Evolutionary conservation across 2,113 vertebrate genomes (phyloP).

Genomic region (Dicentrarchus labrax): DNA sequence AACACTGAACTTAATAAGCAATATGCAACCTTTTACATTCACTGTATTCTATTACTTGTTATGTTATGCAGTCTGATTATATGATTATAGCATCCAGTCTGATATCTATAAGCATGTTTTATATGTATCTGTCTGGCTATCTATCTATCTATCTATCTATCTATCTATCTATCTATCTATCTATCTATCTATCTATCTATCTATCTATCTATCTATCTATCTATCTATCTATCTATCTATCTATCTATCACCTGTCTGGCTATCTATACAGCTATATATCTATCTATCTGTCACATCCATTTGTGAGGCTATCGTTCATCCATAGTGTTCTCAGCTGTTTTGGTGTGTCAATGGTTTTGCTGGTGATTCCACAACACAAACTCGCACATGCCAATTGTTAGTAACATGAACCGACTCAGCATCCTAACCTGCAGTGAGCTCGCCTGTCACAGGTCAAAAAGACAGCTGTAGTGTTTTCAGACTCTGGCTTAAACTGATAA

Average conservation of each 20-base stretch:
- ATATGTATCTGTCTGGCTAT: background rate
- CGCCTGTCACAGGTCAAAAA: constrained; percentile 69
- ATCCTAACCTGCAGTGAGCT: constrained; percentile 75
- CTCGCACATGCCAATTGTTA: constrained; percentile 70
- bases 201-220: constrained; percentile 34
- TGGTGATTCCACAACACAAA: constrained; percentile 56
- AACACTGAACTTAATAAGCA: background rate
- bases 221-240: constrained; percentile 31
- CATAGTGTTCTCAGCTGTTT: constrained; percentile 80
- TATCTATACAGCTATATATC: constrained; percentile 8
- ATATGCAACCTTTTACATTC: background rate
- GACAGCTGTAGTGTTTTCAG: constrained; percentile 72
- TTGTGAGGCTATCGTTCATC: constrained; percentile 41
- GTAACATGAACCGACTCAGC: constrained; percentile 78
- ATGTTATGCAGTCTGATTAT: background rate
- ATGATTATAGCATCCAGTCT: background rate
- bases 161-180: constrained; percentile 17
- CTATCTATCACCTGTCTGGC: constrained; percentile 20
- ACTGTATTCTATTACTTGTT: background rate
- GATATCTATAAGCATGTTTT: constrained; percentile 12
- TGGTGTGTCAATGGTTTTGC: constrained; percentile 62
- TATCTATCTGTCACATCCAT: constrained; percentile 44
- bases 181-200: constrained; percentile 40
- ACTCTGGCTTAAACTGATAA: constrained; percentile 61
- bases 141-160: background rate